Conservation (phyloP, 2,888 invertebrate genomes). For the Aporophyla nigra region DNA sequence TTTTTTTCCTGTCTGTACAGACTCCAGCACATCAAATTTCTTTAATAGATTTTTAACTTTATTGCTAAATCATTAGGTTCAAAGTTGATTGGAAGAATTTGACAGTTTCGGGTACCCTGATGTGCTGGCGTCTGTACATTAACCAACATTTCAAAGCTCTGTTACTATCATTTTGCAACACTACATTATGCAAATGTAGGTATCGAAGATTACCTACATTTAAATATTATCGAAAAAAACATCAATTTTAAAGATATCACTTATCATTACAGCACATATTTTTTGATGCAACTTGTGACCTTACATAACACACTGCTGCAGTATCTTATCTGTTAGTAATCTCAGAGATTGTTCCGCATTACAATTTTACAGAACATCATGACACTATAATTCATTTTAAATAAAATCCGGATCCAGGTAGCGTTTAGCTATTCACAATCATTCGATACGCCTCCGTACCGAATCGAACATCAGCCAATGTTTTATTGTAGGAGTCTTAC, state of each 20-base stretch:
- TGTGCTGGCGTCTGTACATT: neutral
- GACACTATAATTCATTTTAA: neutral
- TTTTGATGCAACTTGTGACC: slow-evolving; percentile 32
- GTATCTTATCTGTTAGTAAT: slow-evolving; percentile 42
- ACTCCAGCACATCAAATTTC: too few relatives aligned
- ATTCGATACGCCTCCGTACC: too few relatives aligned
- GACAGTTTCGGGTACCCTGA: too few relatives aligned
- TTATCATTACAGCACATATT: neutral
- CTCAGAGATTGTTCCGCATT: slow-evolving; percentile 15
- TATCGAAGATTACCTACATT: neutral
- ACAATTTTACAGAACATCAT: slow-evolving; percentile 4
- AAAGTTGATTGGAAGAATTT: too few relatives aligned
- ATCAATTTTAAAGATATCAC: slow-evolving; percentile 7
- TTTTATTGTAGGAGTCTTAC: too few relatives aligned
- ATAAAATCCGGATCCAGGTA: too few relatives aligned
- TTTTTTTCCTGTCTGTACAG: too few relatives aligned
- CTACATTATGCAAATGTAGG: neutral
- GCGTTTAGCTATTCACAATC: too few relatives aligned
- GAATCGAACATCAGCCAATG: too few relatives aligned
- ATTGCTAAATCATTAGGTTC: too few relatives aligned
- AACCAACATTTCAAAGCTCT: neutral
- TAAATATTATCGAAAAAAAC: slow-evolving; percentile 18
- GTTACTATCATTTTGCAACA: neutral
- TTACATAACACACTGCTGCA: slow-evolving; percentile 9
- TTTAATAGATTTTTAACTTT: too few relatives aligned